Evolutionary conservation across 2,113 vertebrate genomes (phyloP).

Genomic region (Festucalex cinctus): DNA sequence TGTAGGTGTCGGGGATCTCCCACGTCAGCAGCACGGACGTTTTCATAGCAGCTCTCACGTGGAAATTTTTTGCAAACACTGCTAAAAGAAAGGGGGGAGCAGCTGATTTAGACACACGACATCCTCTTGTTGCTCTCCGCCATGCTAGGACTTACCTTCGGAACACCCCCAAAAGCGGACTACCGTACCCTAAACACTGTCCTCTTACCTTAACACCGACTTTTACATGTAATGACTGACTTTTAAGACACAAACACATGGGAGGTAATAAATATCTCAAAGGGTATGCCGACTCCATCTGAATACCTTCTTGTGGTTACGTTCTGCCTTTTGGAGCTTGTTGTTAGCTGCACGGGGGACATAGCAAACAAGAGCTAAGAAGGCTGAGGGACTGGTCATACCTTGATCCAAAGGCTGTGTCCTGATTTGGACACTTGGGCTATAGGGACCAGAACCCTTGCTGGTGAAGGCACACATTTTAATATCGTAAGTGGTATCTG

Average conservation of each 20-base stretch:
- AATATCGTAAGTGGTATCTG: slow-evolving; percentile 99
- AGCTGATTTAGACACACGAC: slow-evolving; percentile 81
- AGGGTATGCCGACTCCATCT: slow-evolving; percentile 31
- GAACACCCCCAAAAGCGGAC: slow-evolving; percentile 45
- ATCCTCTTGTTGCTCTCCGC: slow-evolving; percentile 11
- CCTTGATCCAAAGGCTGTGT: slow-evolving; percentile 99
- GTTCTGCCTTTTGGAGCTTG: slow-evolving; percentile 3
- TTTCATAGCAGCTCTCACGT: slow-evolving; percentile 99
- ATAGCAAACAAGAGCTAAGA: slow-evolving; percentile 45
- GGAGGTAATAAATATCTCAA: slow-evolving; percentile 7
- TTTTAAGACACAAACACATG: slow-evolving; percentile 49
- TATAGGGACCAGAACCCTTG: slow-evolving; percentile 98
- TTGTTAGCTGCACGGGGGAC: slow-evolving; percentile 31
- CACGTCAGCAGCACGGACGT: slow-evolving; percentile 94
- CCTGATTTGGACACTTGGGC: slow-evolving; percentile 99
- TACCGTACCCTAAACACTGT: slow-evolving; percentile 37
- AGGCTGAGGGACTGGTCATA: slow-evolving; percentile 88
- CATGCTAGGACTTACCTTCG: slow-evolving; percentile 66
- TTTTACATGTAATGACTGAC: slow-evolving; percentile 52
- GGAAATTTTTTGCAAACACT: slow-evolving; percentile 99
- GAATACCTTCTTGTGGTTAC: slow-evolving; percentile 27
- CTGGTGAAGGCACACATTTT: slow-evolving; percentile 99
- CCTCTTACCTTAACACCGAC: slow-evolving; percentile 66
- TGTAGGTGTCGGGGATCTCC: slow-evolving; percentile 99
- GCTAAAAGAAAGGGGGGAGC: slow-evolving; percentile 92